Evolutionary conservation across 2,888 invertebrate species (phyloP).

Genomic region (Clostera curtula): DNA sequence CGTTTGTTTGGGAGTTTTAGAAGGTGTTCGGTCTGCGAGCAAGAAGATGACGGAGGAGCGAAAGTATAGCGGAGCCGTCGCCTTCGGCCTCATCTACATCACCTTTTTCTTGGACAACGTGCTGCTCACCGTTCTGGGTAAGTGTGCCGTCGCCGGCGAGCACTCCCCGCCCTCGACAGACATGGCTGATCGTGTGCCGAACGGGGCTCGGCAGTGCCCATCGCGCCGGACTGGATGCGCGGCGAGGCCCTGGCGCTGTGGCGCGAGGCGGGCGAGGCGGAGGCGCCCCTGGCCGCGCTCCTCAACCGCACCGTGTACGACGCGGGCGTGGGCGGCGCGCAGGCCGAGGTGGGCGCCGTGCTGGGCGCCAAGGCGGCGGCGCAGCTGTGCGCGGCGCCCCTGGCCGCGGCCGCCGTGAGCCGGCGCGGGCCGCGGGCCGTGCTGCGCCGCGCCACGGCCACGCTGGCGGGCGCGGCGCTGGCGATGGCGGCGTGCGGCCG

Average conservation of each 20-base stretch:
- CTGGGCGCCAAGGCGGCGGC: constrained; percentile 56
- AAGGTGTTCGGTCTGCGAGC: constrained; percentile 5
- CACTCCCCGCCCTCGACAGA: too few species aligned
- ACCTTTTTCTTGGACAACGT: constrained; percentile 90
- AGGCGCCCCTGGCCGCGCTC: too few species aligned
- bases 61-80: constrained; percentile 22
- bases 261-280: constrained; percentile 69
- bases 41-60: constrained; percentile 21
- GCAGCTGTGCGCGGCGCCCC: constrained; percentile 37
- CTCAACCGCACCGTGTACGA: too few species aligned
- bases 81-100: constrained; percentile 75
- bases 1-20: not conserved
- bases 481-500: constrained; percentile 47
- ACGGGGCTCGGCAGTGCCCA: constrained; percentile 71
- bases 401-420: constrained; percentile 31
- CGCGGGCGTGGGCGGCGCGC: constrained; percentile 63
- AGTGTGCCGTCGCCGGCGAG: too few species aligned
- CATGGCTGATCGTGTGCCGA: not conserved
- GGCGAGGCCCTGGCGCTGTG: constrained; percentile 40
- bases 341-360: too few species aligned
- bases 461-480: constrained; percentile 39
- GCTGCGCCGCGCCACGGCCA: constrained; percentile 38
- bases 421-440: constrained; percentile 49
- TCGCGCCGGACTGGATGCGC: constrained; percentile 34
- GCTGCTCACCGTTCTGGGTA: constrained; percentile 91